phyloP scores from a whole-genome alignment of 1,140 invertebrate species.

The Magallana ariakensis region DNA sequence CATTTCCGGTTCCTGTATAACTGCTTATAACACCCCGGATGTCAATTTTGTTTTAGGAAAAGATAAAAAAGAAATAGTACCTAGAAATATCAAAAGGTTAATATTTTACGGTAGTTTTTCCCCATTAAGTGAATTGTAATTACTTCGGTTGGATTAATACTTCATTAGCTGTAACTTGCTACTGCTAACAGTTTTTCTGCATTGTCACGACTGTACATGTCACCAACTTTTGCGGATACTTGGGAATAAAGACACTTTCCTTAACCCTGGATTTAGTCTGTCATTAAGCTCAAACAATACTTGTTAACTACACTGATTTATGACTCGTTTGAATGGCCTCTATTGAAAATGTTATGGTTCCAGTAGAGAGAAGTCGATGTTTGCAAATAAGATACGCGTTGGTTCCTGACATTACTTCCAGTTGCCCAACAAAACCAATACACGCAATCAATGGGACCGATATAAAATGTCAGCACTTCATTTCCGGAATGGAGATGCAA shows the following conservation, averaged over 20 bases:
- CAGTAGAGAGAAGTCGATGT: not conserved
- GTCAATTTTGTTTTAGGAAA: too few species aligned
- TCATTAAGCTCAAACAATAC: not conserved
- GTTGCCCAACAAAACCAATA: not conserved
- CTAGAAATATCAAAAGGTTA: too few species aligned
- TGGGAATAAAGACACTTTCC: not conserved
- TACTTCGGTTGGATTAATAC: too few species aligned
- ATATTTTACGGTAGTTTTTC: too few species aligned
- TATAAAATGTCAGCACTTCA: slow-evolving; percentile 21
- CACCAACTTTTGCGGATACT: not conserved
- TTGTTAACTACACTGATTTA: slow-evolving; percentile 14
- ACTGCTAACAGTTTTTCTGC: too few species aligned
- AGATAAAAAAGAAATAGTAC: too few species aligned
- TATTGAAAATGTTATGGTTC: slow-evolving; percentile 30
- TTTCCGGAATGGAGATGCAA: not conserved
- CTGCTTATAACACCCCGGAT: too few species aligned
- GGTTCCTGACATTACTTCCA: not conserved
- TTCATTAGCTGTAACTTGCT: too few species aligned
- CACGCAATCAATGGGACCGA: slow-evolving; percentile 12
- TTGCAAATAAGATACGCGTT: slow-evolving; percentile 14
- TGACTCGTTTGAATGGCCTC: slow-evolving; percentile 3
- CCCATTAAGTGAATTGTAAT: too few species aligned
- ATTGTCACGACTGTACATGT: not conserved
- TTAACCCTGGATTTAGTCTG: slow-evolving; percentile 4
- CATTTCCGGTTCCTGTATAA: too few species aligned